Evolutionary conservation across 1,140 invertebrate genomes (phyloP).

Genomic region (Nebria ingens): DNA sequence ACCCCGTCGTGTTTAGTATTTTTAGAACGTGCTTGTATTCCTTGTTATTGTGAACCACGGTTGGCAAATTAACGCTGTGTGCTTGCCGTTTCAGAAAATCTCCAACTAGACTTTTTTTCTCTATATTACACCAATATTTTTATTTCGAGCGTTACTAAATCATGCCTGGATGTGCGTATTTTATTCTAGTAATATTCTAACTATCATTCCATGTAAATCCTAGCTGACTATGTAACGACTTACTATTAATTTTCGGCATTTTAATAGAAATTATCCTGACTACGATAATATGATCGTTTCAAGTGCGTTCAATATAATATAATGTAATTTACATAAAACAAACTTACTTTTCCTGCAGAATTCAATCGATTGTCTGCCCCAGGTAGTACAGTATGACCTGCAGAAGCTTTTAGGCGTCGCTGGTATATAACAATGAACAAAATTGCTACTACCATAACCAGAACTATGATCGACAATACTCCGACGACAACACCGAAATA

Average conservation of each 20-base stretch:
- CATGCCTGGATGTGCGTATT: not conserved
- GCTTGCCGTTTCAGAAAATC: not conserved
- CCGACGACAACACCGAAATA: conserved; percentile 31
- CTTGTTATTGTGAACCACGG: not conserved
- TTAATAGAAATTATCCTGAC: no score
- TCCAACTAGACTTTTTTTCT: not conserved
- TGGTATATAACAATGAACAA: conserved; percentile 27
- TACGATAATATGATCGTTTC: no score
- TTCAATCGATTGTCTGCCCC: conserved; percentile 13
- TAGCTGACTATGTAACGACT: no score
- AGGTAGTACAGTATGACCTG: conserved; percentile 28
- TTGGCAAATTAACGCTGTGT: not conserved
- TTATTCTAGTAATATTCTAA: no score
- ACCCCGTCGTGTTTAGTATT: not conserved
- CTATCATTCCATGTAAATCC: no score
- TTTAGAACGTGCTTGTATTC: not conserved
- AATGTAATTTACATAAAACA: no score
- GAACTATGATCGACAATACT: conserved; percentile 25
- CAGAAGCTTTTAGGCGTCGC: conserved; percentile 26
- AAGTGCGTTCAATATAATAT: no score
- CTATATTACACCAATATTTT: not conserved
- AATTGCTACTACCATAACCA: conserved; percentile 26
- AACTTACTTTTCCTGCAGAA: not conserved
- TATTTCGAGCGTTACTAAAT: not conserved
- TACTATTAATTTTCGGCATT: no score